phyloP scores from a whole-genome alignment of 2,797 vertebrate species.

The Taeniopygia guttata region DNA sequence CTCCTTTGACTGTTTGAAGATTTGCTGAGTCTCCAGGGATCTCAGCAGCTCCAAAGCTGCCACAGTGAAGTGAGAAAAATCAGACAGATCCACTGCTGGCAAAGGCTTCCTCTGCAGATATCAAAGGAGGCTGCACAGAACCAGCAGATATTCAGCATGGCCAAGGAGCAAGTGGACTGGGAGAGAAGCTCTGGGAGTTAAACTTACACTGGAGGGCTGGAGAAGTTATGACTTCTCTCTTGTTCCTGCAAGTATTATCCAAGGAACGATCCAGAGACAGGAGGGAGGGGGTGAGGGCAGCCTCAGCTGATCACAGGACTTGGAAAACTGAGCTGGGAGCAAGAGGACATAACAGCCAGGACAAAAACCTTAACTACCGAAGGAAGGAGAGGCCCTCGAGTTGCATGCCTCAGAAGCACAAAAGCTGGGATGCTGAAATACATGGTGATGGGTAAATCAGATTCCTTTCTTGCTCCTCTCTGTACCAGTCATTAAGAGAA shows the following conservation, averaged over 20 bases:
- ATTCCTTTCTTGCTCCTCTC: neutral
- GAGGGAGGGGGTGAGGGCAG: neutral
- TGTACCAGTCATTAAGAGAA: neutral
- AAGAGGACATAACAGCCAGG: neutral
- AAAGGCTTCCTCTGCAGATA: constrained; percentile 35
- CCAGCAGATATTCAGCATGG: neutral
- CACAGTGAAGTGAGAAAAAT: neutral
- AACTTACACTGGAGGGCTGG: neutral
- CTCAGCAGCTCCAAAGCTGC: constrained; percentile 34
- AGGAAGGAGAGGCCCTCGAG: neutral
- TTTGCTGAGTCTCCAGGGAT: constrained; percentile 54
- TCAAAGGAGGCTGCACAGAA: constrained; percentile 43
- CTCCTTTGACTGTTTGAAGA: constrained; percentile 59
- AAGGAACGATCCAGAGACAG: neutral
- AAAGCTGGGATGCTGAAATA: neutral
- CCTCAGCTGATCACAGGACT: neutral
- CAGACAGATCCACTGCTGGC: constrained; percentile 11
- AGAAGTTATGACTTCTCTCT: neutral
- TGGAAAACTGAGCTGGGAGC: neutral
- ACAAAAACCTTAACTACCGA: neutral
- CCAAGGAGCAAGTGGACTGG: neutral
- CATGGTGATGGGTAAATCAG: neutral
- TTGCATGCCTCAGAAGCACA: neutral
- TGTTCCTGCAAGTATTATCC: neutral
- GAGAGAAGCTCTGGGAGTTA: neutral